Percentiles rank a stretch among this genome's conserved stretches.
Evolutionary conservation across 2,888 invertebrate species (phyloP).

Genomic region (Mythimna vitellina): DNA sequence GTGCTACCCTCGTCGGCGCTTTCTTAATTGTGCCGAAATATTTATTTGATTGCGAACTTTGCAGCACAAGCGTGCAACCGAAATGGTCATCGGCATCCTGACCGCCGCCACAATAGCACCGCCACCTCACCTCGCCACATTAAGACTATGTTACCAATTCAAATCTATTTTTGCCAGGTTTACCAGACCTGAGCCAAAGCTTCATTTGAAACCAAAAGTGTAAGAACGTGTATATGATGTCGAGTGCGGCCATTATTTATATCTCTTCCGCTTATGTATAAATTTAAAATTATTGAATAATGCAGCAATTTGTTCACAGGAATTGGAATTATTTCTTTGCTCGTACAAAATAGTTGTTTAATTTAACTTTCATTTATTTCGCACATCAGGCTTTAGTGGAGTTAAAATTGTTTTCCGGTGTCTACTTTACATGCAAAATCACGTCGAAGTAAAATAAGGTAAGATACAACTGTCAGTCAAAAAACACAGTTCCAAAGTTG

Average conservation of each 20-base stretch:
- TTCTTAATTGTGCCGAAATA: constrained; percentile 91
- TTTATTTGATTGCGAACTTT: constrained; percentile 90
- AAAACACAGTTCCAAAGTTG: constrained; percentile 50
- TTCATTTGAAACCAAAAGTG: constrained; percentile 48
- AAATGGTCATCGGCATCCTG: constrained; percentile 90
- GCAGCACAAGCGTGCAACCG: constrained; percentile 88
- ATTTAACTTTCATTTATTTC: constrained; percentile 34
- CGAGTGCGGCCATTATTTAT: constrained; percentile 40
- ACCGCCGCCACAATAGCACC: constrained; percentile 82
- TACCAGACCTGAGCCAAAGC: constrained; percentile 34
- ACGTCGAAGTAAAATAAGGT: constrained; percentile 17
- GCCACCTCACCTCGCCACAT: constrained; percentile 71
- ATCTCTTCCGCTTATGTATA: constrained; percentile 40
- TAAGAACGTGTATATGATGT: constrained; percentile 18
- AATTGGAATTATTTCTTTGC: constrained; percentile 48
- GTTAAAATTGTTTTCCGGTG: neutral
- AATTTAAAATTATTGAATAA: constrained; percentile 51
- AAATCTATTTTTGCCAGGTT: constrained; percentile 73
- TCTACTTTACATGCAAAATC: constrained; percentile 12
- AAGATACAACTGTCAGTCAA: constrained; percentile 32
- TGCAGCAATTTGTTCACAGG: constrained; percentile 27
- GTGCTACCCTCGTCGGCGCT: constrained; percentile 89
- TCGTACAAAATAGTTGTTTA: constrained; percentile 30
- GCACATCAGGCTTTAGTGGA: constrained; percentile 4
- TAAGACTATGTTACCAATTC: constrained; percentile 74